Conservation (phyloP, 1,140 invertebrate genomes). For the Eriosoma lanigerum region DNA sequence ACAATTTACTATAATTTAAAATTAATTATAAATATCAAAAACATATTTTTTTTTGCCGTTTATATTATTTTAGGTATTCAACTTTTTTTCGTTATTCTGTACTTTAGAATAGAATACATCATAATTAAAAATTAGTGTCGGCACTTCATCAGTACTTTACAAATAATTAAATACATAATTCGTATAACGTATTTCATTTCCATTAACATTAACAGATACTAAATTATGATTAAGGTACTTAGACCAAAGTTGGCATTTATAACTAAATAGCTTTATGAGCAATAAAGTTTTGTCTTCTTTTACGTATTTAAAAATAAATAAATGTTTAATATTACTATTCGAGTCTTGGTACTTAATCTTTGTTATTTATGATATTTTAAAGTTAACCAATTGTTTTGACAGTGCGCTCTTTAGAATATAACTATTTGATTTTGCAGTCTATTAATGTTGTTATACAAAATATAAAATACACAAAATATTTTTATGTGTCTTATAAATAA, state of each 20-base stretch:
- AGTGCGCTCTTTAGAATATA: background rate
- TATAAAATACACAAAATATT: no score
- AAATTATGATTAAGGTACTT: constrained; percentile 20
- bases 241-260: constrained; percentile 20
- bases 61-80: background rate
- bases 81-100: background rate
- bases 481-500: no score
- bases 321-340: background rate
- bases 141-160: background rate
- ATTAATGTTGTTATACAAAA: no score
- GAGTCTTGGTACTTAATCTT: constrained; percentile 11
- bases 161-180: constrained; percentile 37
- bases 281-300: constrained; percentile 32
- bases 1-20: no score
- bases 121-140: constrained; percentile 9
- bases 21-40: no score
- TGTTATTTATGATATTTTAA: background rate
- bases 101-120: background rate
- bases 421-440: background rate
- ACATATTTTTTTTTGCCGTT: no score
- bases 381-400: constrained; percentile 12
- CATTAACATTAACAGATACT: constrained; percentile 26
- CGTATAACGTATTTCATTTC: constrained; percentile 18
- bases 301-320: background rate
- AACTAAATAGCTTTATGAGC: constrained; percentile 14